A percentile compares a stretch with the other conserved stretches of the same genome.
These are phyloP conservation scores for Tragopan temminckii DNA, from an alignment of 2,797 vertebrate species.

Conservation along the genomic window DNA sequence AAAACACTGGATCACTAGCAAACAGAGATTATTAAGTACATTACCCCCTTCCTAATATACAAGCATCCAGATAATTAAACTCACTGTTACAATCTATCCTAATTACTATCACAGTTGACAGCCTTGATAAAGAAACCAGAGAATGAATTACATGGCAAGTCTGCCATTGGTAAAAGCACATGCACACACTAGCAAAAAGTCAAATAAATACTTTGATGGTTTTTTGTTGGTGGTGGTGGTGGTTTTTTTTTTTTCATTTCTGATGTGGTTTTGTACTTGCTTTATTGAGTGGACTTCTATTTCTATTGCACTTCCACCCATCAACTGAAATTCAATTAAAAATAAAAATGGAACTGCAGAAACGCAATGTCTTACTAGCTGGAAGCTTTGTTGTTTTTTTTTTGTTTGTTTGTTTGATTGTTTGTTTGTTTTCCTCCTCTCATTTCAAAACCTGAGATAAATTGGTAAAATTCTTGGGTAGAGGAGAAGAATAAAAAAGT, in stretches of 20 bases:
- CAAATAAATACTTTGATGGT: neutral
- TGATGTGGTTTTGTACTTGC: neutral
- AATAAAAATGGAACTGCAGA: constrained; percentile 49
- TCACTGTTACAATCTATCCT: neutral
- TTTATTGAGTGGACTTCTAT: neutral
- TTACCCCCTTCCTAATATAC: neutral
- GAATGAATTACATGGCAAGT: neutral
- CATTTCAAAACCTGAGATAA: constrained; percentile 21
- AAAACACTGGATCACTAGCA: neutral
- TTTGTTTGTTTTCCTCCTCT: neutral
- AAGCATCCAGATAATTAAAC: neutral
- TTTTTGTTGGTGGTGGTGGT: too few species aligned
- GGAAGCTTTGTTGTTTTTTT: neutral
- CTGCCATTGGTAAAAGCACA: neutral
- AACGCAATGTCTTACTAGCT: neutral
- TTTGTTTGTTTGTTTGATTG: too few species aligned
- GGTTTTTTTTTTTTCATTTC: neutral
- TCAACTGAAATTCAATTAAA: constrained; percentile 51
- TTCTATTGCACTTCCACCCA: neutral
- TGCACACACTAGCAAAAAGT: neutral
- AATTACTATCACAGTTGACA: neutral
- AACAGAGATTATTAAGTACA: neutral
- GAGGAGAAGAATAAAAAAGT: neutral
- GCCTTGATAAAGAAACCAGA: neutral
- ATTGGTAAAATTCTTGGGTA: neutral